Evolutionary conservation across 2,888 invertebrate genomes (phyloP).

Genomic region (Ellobium chinense): DNA sequence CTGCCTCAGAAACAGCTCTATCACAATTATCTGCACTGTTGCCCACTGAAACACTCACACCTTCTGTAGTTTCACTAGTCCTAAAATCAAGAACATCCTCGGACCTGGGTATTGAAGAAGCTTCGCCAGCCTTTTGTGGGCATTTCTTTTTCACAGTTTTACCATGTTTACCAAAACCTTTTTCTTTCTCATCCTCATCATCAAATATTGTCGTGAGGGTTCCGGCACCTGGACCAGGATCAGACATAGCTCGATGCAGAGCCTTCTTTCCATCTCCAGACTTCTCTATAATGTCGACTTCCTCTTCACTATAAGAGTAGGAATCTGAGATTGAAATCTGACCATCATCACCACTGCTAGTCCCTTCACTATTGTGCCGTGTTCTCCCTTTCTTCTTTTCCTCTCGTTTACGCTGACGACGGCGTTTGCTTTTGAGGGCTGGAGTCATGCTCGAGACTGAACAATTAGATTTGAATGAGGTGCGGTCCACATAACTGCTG

Average conservation of each 20-base stretch:
- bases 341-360: conserved; percentile 62
- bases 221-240: conserved; percentile 25
- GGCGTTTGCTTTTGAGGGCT: conserved; percentile 73
- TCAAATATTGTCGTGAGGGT: neutral
- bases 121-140: neutral
- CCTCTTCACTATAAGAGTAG: conserved; percentile 58
- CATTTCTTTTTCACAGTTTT: neutral
- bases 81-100: neutral
- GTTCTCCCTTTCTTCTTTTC: conserved; percentile 56
- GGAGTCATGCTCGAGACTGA: conserved; percentile 73
- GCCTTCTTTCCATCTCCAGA: neutral
- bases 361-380: conserved; percentile 64
- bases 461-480: conserved; percentile 71
- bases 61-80: neutral
- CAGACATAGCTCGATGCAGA: conserved; percentile 13
- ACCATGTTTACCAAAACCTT: conserved; percentile 7
- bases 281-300: conserved; percentile 43
- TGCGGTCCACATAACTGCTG: conserved; percentile 72
- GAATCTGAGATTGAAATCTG: conserved; percentile 54
- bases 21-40: neutral
- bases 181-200: conserved; percentile 3
- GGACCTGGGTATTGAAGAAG: neutral
- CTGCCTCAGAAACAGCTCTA: neutral
- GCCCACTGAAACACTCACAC: neutral
- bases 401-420: conserved; percentile 70